Evolutionary conservation across 2,888 invertebrate species (phyloP).

Genomic region (Blastobasis adustella): DNA sequence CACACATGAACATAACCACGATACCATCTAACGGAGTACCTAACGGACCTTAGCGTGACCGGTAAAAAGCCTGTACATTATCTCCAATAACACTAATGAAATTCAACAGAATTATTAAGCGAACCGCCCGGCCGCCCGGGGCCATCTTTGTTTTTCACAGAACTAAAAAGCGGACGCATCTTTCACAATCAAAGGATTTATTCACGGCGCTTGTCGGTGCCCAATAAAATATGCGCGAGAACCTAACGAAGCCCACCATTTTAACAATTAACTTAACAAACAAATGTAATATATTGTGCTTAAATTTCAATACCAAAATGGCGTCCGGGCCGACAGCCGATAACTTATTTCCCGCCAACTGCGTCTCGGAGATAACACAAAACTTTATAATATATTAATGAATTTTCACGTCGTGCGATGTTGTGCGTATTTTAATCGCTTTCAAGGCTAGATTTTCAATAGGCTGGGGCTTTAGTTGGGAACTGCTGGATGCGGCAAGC

Average conservation of each 20-base stretch:
- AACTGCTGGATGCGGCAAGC: too few species aligned
- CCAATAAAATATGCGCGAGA: constrained; percentile 60
- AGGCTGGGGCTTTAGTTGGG: too few species aligned
- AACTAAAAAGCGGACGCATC: constrained; percentile 52
- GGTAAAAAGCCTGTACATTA: not conserved
- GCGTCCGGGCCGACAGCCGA: constrained; percentile 38
- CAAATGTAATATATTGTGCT: constrained; percentile 73
- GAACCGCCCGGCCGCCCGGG: constrained; percentile 20
- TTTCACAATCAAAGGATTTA: constrained; percentile 66
- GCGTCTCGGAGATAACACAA: constrained; percentile 15
- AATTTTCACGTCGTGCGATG: too few species aligned
- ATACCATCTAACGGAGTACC: too few species aligned
- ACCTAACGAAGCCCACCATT: constrained; percentile 67
- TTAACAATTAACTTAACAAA: constrained; percentile 75
- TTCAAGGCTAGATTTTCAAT: too few species aligned
- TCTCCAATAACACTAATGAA: constrained; percentile 23
- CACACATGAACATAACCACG: too few species aligned
- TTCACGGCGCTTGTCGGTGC: constrained; percentile 36
- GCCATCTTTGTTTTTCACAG: constrained; percentile 28
- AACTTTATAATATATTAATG: too few species aligned
- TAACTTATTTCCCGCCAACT: constrained; percentile 36
- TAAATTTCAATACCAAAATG: constrained; percentile 69
- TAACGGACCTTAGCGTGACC: too few species aligned
- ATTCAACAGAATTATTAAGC: constrained; percentile 35
- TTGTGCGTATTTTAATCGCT: too few species aligned